Evolutionary conservation across 2,888 invertebrate genomes (phyloP).

Genomic region (Slavum lentiscoides): DNA sequence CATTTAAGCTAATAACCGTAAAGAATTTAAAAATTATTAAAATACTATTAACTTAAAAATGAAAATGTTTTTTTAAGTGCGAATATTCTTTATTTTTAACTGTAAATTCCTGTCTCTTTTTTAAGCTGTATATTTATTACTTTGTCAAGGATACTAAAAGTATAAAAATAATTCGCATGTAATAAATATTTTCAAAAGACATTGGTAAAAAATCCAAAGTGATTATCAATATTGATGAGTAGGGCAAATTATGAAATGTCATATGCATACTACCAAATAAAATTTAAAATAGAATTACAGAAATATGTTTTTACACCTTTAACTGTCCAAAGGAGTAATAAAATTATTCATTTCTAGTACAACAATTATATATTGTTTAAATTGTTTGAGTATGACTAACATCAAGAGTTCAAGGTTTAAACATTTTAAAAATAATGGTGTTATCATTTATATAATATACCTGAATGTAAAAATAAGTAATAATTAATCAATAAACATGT

Average conservation of each 20-base stretch:
- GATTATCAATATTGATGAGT: not conserved
- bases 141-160: not conserved
- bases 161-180: not conserved
- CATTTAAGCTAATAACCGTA: not conserved
- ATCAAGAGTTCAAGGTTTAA: too few species aligned
- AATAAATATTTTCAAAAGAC: not conserved
- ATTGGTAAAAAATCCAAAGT: not conserved
- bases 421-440: too few species aligned
- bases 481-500: too few species aligned
- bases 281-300: not conserved
- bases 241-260: not conserved
- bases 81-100: not conserved
- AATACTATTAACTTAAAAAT: not conserved
- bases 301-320: too few species aligned
- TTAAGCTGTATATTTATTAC: not conserved
- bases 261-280: not conserved
- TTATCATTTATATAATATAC: too few species aligned
- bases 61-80: not conserved
- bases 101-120: not conserved
- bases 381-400: too few species aligned
- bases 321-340: too few species aligned
- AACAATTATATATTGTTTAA: too few species aligned
- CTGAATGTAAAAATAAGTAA: too few species aligned
- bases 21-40: slow-evolving; percentile 7
- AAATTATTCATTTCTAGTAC: too few species aligned